phyloP scores from a whole-genome alignment of 2,113 vertebrate species.

The Gallinago paraguaiae region DNA sequence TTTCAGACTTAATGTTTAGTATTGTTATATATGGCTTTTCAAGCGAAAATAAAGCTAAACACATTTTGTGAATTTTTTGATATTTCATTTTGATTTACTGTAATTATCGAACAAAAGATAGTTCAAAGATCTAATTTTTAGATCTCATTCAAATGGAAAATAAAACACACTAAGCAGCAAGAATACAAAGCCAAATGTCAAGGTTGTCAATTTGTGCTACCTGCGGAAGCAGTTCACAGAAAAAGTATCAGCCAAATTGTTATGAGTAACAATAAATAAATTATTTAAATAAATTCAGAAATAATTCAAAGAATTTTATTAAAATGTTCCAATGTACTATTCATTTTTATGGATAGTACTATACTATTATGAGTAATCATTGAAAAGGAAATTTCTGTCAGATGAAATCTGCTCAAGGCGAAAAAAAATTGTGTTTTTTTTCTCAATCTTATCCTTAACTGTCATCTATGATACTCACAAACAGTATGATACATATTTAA shows the following conservation, averaged over 20 bases:
- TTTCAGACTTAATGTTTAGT: not conserved
- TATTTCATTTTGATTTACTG: not conserved
- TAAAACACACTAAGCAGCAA: not conserved
- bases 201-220: not conserved
- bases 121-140: not conserved
- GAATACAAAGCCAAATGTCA: not conserved
- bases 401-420: not conserved
- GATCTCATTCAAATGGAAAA: not conserved
- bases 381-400: not conserved
- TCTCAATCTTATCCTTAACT: not conserved
- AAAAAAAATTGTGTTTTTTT: not conserved
- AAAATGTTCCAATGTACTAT: not conserved
- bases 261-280: not conserved
- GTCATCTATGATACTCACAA: not conserved
- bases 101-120: not conserved
- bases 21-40: not conserved
- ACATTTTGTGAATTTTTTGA: not conserved
- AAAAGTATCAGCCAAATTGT: not conserved
- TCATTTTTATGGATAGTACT: not conserved
- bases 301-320: not conserved
- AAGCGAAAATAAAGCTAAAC: not conserved
- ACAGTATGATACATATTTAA: not conserved
- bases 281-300: not conserved
- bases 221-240: not conserved
- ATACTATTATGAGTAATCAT: not conserved